Evolutionary conservation across 2,797 vertebrate genomes (phyloP), one percentile per base, ranked within the genome.

Genomic region (Tapera naevia): DNA sequence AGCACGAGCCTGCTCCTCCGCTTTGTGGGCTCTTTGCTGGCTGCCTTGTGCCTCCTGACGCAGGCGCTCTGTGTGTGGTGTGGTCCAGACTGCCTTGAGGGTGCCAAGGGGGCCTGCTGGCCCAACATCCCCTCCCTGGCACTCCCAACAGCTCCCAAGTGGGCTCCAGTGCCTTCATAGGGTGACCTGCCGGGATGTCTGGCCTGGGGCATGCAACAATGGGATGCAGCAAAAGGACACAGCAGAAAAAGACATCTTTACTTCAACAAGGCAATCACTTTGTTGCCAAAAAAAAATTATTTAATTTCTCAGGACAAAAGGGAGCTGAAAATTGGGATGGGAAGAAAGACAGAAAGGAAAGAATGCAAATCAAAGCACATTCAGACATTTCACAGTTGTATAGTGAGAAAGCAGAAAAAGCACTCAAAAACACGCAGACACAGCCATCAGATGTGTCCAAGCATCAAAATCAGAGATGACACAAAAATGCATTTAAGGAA

Each of bases 251-350:
- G 60, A 17, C 27, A 23, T 88, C 71, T 85, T 70, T 69, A 23
- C 19, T 70, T 56, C 74, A 72, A 35, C 50, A 37, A 91, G 74
- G 58, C 90, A 65, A 53, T 18, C 2, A 0, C 19, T 70, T 61
- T 39, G n/a, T 43, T 95, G 81, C 92, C 86, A 96, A 79, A 88
- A 86, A 54, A 35, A 15, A 80, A 82, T 94, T 10, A 72, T 69
- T 93, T 71, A n/a, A 95, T 95, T 92, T 87, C 78, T 89, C 50
- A 72, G 80, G 82, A 92, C 78, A 89, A 95, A 95, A 93, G 92
- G 12, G 50, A 88, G 56, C 56, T 92, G 73, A 86, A 95, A 88
- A 90, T 93, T 69, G 43, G 87, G 78, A 87, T 86, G 80, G 50
- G 75, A 94, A 93, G 35, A 89, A 79, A 95, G 81, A 62, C 75